Evolutionary conservation across 2,113 vertebrate species (phyloP), one percentile per base, ranked within the genome.

Genomic region (Oxyura jamaicensis): DNA sequence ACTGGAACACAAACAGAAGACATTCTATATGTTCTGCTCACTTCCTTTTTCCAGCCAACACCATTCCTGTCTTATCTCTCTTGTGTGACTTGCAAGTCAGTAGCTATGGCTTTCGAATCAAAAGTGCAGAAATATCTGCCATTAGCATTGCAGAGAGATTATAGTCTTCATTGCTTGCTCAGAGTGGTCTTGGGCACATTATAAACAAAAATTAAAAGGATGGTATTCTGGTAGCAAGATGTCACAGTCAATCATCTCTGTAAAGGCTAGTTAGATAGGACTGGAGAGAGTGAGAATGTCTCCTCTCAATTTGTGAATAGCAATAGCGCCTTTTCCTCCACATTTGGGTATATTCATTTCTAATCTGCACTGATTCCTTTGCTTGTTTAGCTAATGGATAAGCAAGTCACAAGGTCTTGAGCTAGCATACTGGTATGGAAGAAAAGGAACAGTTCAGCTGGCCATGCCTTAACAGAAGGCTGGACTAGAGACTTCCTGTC

Each of bases 41-140:
- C 39, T 88, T 75, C 28, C 2, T 67, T 86, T 53, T 82, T 87
- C 50, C 28, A 59, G 48, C 10, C 65, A 72, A 8, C 33, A 42
- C 65, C 8, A 53, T 68, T 84, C 15, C 14, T 72, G 22, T 90
- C 39, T 74, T 78, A 19, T 41, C 31, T 52, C 25, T 56, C 35
- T 35, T 33, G 33, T 42, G 19, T 35, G 50, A 10, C 79, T 52
- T 86, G 25, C 1, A 2, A 0, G 0, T 63, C 17, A 35, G 14
- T 67, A 39, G 25, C 56, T 77, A 29, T 3, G 3, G 6, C 66
- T 88, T 91, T 55, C 35, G 46, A 93, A 83, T 74, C 25, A 63
- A 33, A 93, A 52, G 11, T 25, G 20, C 50, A 67, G n/a, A 71
- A 46, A 63, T 20, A 20, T 5, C 5, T 71, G 15, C 46, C 22